Percentiles rank a stretch among this genome's conserved stretches.
phyloP scores from a whole-genome alignment of 2,113 vertebrate genomes.

The Stictonetta naevosa region DNA sequence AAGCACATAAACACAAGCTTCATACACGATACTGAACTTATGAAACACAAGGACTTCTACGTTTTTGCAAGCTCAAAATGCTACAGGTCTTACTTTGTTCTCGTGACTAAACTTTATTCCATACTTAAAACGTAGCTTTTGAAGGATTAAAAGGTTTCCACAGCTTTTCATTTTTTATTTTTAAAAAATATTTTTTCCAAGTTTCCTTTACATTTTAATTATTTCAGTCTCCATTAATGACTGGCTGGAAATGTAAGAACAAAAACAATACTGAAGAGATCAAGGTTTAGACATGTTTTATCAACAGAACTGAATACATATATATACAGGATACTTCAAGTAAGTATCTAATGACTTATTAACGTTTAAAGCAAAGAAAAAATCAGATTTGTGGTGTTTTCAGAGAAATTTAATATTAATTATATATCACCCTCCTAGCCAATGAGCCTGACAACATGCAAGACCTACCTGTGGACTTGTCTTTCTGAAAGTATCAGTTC shows the following conservation, averaged over 20 bases:
- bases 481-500: slow-evolving; percentile 88
- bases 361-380: not conserved
- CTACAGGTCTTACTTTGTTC: not conserved
- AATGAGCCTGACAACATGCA: not conserved
- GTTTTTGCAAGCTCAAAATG: not conserved
- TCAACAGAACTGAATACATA: not conserved
- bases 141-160: not conserved
- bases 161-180: not conserved
- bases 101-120: not conserved
- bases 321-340: not conserved
- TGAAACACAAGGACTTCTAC: not conserved
- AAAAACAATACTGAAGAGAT: not conserved
- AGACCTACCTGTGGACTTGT: slow-evolving; percentile 88
- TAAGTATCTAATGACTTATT: not conserved
- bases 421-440: not conserved
- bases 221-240: not conserved
- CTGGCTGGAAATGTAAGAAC: not conserved
- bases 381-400: not conserved
- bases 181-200: not conserved
- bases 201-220: not conserved
- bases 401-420: not conserved
- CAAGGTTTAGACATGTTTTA: not conserved
- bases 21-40: not conserved
- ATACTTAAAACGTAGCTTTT: not conserved
- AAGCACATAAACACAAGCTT: not conserved